Evolutionary conservation across 2,888 invertebrate genomes (phyloP).

Genomic region (Serrognathus titanus): DNA sequence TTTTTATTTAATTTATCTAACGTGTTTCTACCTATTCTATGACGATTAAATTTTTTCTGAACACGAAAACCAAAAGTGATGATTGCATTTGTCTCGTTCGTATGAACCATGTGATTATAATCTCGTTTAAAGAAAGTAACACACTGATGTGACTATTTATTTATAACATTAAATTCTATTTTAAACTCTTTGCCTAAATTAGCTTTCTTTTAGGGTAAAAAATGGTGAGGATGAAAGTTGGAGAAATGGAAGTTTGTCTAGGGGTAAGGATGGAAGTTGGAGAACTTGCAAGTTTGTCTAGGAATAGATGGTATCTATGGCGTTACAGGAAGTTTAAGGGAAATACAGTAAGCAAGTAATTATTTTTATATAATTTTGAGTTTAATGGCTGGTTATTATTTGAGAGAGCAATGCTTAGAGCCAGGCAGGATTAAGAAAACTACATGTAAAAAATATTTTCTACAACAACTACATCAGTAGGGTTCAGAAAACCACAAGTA

Average conservation of each 20-base stretch:
- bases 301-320: not conserved
- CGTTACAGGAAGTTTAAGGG: not conserved
- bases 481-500: too few species aligned
- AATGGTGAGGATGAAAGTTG: not conserved
- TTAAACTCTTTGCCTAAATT: not conserved
- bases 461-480: too few species aligned
- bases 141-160: not conserved
- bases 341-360: not conserved
- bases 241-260: not conserved
- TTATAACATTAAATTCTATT: not conserved
- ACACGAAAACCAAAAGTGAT: not conserved
- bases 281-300: not conserved
- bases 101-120: conserved; percentile 26
- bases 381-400: too few species aligned
- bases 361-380: not conserved
- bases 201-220: not conserved
- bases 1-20: not conserved
- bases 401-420: too few species aligned
- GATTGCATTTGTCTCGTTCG: conserved; percentile 30
- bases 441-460: too few species aligned
- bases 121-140: not conserved
- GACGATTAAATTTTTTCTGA: not conserved
- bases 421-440: too few species aligned
- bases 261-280: not conserved
- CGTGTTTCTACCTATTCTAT: not conserved